Conservation (phyloP, 53 echinoderm and acorn worm species). For the Astropecten irregularis region DNA sequence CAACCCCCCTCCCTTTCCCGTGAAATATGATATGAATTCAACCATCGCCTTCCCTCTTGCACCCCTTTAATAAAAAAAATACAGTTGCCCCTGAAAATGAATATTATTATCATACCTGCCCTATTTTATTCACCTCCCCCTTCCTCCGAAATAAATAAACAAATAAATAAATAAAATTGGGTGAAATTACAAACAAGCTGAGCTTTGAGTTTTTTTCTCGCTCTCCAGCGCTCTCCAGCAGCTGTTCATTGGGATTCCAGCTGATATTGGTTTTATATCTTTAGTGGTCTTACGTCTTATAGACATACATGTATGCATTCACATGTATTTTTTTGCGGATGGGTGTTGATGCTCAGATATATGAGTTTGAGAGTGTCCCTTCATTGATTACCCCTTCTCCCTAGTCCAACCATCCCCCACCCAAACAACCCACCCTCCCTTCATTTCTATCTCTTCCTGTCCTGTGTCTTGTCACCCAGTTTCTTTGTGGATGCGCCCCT, state of each 20-base stretch:
- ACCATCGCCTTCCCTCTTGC: neutral
- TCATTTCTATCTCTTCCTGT: neutral
- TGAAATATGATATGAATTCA: conserved; percentile 7
- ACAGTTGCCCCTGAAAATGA: neutral
- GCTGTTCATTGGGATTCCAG: conserved; percentile 22
- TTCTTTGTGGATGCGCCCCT: neutral
- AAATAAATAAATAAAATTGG: no score
- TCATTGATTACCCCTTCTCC: conserved; percentile 35
- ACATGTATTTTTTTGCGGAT: neutral
- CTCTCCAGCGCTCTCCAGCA: neutral
- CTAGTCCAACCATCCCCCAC: no score
- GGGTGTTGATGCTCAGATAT: no score
- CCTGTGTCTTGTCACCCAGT: conserved; percentile 7
- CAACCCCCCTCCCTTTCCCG: no score
- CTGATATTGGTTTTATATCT: conserved; percentile 43
- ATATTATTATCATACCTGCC: neutral
- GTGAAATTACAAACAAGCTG: no score
- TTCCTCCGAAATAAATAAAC: neutral
- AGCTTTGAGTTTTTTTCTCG: neutral
- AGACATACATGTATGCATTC: conserved; percentile 8
- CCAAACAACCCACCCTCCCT: neutral
- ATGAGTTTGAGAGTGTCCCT: no score
- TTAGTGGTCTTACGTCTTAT: no score
- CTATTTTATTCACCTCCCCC: neutral
- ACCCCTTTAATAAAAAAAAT: neutral